Evolutionary conservation across 2,888 invertebrate genomes (phyloP).

Genomic region (Nomada fucata): DNA sequence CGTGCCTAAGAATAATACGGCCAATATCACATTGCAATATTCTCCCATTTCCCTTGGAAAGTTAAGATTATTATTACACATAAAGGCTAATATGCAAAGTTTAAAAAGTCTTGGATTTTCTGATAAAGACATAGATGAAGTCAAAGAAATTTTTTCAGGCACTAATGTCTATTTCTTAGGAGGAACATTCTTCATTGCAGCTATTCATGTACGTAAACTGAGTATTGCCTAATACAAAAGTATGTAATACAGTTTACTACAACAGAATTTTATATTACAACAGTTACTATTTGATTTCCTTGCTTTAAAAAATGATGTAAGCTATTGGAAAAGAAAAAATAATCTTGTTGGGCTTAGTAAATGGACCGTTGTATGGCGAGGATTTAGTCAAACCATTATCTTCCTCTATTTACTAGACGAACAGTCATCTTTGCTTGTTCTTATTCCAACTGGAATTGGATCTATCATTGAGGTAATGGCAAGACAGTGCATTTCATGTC

Average conservation of each 20-base stretch:
- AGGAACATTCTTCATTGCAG: slow-evolving; percentile 95
- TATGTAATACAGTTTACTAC: neutral
- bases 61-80: slow-evolving; percentile 90
- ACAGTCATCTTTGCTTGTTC: slow-evolving; percentile 94
- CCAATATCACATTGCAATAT: slow-evolving; percentile 90
- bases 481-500: neutral
- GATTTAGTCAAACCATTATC: slow-evolving; percentile 95
- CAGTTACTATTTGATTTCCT: slow-evolving; percentile 98
- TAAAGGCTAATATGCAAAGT: slow-evolving; percentile 90
- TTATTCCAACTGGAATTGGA: slow-evolving; percentile 94
- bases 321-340: slow-evolving; percentile 95
- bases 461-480: slow-evolving; percentile 92
- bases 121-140: slow-evolving; percentile 97
- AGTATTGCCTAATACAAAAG: neutral
- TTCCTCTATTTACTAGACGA: slow-evolving; percentile 97
- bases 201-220: slow-evolving; percentile 93
- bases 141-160: slow-evolving; percentile 97
- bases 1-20: slow-evolving; percentile 86
- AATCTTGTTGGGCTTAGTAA: slow-evolving; percentile 96
- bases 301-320: slow-evolving; percentile 98
- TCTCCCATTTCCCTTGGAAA: slow-evolving; percentile 92
- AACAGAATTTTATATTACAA: slow-evolving; percentile 65
- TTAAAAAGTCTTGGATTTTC: slow-evolving; percentile 93
- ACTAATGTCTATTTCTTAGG: slow-evolving; percentile 96
- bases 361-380: slow-evolving; percentile 96